Evolutionary conservation across 2,888 invertebrate species (phyloP).

Genomic region (Drosophila atripex): DNA sequence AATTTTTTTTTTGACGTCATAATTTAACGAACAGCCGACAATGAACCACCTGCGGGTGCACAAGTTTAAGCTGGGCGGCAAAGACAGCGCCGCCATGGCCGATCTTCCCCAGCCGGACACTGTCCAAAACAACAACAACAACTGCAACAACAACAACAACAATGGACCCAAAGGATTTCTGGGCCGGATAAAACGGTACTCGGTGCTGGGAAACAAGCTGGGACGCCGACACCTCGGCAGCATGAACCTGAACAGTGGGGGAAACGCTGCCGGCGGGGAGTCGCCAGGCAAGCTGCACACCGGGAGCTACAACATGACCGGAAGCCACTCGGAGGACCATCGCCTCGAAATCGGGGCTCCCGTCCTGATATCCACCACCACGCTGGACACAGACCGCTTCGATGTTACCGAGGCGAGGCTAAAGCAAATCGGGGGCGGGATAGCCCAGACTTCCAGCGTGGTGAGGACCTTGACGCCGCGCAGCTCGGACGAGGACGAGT

Average conservation of each 20-base stretch:
- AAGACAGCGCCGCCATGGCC: conserved; percentile 49
- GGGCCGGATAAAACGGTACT: conserved; percentile 82
- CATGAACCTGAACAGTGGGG: conserved; percentile 53
- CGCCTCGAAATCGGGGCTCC: conserved; percentile 83
- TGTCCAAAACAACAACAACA: conserved; percentile 44
- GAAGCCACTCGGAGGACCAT: conserved; percentile 82
- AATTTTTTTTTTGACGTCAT: conserved; percentile 3
- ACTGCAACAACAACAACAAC: conserved; percentile 61
- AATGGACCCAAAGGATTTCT: conserved; percentile 73
- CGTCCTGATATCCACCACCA: conserved; percentile 83
- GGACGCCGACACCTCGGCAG: conserved; percentile 79
- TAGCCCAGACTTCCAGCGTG: conserved; percentile 62
- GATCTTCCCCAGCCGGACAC: conserved; percentile 44
- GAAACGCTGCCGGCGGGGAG: conserved; percentile 22
- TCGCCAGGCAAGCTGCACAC: conserved; percentile 78
- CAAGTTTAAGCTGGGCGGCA: conserved; percentile 72
- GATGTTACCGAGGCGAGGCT: conserved; percentile 79
- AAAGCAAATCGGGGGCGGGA: conserved; percentile 79
- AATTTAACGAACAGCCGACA: conserved; percentile 30
- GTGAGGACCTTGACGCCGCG: conserved; percentile 68
- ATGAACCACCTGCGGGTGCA: conserved; percentile 80
- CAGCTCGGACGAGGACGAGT: conserved; percentile 82
- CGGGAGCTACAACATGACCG: conserved; percentile 84
- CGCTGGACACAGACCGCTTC: conserved; percentile 81
- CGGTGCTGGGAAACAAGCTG: conserved; percentile 82